Percentiles rank a stretch among this genome's conserved stretches.
Evolutionary conservation across 2,888 invertebrate species (phyloP).

Genomic region (Limulus polyphemus): DNA sequence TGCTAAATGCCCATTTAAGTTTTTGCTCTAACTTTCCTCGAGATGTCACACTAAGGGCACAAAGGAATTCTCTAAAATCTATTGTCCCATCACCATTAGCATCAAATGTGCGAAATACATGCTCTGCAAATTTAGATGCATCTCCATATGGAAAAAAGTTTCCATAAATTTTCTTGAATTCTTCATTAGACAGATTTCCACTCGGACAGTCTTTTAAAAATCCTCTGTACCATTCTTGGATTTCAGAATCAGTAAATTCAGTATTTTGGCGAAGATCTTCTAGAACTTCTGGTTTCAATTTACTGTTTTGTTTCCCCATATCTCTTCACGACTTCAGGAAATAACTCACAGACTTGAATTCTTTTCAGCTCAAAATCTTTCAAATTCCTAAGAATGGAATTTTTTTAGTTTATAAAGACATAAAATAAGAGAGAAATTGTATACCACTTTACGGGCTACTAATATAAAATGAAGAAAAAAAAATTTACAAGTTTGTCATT

Average conservation of each 20-base stretch:
- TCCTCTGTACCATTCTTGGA: conserved; percentile 86
- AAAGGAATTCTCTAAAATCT: conserved; percentile 68
- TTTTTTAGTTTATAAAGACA: too few species aligned
- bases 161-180: conserved; percentile 98
- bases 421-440: too few species aligned
- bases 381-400: too few species aligned
- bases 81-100: conserved; percentile 41
- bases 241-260: conserved; percentile 67
- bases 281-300: conserved; percentile 93
- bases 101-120: conserved; percentile 64
- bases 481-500: too few species aligned
- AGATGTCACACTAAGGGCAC: conserved; percentile 95
- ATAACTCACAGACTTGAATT: too few species aligned
- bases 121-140: conserved; percentile 95
- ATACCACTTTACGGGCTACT: too few species aligned
- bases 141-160: conserved; percentile 98
- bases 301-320: conserved; percentile 99
- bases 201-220: conserved; percentile 96
- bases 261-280: conserved; percentile 94
- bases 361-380: too few species aligned
- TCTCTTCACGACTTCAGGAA: conserved; percentile 24
- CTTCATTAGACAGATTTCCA: conserved; percentile 90
- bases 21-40: conserved; percentile 96
- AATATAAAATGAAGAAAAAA: too few species aligned
- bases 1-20: conserved; percentile 95